Evolutionary conservation across 2,113 vertebrate species (phyloP).

Genomic region (Boleophthalmus pectinirostris): DNA sequence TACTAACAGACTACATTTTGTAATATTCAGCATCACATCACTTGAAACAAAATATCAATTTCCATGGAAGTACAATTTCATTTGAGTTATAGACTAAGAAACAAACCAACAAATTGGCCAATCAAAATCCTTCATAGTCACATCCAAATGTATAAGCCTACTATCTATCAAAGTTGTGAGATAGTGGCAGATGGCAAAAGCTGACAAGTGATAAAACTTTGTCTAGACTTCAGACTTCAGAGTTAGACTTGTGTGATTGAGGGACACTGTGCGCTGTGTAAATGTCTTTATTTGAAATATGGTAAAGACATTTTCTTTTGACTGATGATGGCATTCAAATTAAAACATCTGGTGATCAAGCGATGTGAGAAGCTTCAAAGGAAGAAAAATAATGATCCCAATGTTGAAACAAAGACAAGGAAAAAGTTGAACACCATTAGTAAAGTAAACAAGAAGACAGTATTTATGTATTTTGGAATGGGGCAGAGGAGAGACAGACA

Average conservation of each 20-base stretch:
- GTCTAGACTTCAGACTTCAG: neutral
- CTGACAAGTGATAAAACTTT: neutral
- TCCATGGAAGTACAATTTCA: neutral
- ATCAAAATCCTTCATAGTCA: neutral
- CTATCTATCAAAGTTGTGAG: neutral
- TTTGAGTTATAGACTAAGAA: neutral
- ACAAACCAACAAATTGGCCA: neutral
- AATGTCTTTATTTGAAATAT: conserved; percentile 11
- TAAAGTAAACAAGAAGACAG: conserved; percentile 35
- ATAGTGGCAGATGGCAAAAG: neutral
- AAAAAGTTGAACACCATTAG: conserved; percentile 19
- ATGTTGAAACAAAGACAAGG: conserved; percentile 13
- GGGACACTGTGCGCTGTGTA: neutral
- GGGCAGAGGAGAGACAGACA: conserved; percentile 20
- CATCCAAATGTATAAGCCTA: neutral
- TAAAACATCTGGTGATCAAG: conserved; percentile 53
- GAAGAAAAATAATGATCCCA: conserved; percentile 56
- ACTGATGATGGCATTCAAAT: conserved; percentile 44
- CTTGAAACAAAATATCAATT: no score
- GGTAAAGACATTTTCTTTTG: conserved; percentile 39
- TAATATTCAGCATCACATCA: no score
- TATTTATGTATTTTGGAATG: neutral
- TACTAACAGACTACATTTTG: no score
- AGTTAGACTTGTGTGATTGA: neutral
- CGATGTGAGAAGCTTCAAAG: conserved; percentile 24